phyloP scores from a whole-genome alignment of 2,797 vertebrate species.

The Macropus fuliginosus region DNA sequence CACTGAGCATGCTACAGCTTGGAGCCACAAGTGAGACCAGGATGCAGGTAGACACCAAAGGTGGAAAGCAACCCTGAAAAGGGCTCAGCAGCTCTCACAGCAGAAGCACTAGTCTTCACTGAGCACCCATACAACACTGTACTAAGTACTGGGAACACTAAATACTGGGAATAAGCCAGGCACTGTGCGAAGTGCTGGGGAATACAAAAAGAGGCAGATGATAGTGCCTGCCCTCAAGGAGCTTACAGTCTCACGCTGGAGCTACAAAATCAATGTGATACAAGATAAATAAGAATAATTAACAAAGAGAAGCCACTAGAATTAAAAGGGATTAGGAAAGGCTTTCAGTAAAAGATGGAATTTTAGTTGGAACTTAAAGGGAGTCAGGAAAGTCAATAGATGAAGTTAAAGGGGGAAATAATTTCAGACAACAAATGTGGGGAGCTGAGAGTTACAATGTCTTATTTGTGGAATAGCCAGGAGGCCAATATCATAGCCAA shows the following conservation, averaged over 20 bases:
- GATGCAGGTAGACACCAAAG: no score
- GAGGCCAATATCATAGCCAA: background rate
- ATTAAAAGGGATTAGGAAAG: background rate
- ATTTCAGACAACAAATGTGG: background rate
- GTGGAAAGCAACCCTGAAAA: no score
- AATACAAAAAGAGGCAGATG: background rate
- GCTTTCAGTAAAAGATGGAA: background rate
- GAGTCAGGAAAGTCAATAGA: background rate
- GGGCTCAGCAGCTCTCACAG: no score
- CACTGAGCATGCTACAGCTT: no score
- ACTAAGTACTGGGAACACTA: no score
- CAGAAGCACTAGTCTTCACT: no score
- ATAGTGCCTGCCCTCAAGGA: background rate
- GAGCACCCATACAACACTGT: no score
- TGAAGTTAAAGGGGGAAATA: background rate
- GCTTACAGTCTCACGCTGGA: background rate
- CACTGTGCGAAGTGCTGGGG: background rate
- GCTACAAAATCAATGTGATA: background rate
- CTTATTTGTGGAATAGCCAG: background rate
- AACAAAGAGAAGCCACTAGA: background rate
- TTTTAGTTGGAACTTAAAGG: background rate
- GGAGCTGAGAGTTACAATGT: background rate
- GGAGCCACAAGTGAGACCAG: no score
- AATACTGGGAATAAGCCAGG: background rate
- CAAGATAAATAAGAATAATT: background rate